Evolutionary conservation across 1,140 invertebrate genomes (phyloP), one percentile per base, ranked within the genome.

Genomic region (Aradophagus sp.): DNA sequence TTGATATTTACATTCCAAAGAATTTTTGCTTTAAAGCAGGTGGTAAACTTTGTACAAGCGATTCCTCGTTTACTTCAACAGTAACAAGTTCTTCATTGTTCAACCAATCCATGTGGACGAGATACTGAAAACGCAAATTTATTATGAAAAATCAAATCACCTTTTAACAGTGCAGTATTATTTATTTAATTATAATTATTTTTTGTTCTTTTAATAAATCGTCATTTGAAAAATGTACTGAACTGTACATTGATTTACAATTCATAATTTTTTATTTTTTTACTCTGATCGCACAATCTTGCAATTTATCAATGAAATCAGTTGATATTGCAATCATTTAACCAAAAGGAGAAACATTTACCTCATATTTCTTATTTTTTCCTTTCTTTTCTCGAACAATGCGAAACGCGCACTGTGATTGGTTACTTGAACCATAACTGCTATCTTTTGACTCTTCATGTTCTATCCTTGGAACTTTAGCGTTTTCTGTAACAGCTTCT

Each of bases 121-220:
- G 80, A 80, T 91, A 90, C 91, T 93, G 77, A 12, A 89, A 87
- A 71, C n/a, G n/a, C n/a, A n/a, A n/a, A n/a, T n/a, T n/a, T n/a
- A n/a, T n/a, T n/a, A n/a, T n/a, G n/a, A n/a, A n/a, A n/a, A n/a
- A n/a, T n/a, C n/a, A n/a, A n/a, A n/a, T n/a, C n/a, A n/a, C n/a
- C n/a, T n/a, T n/a, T n/a, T n/a, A n/a, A n/a, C n/a, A n/a, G n/a
- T n/a, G n/a, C n/a, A n/a, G n/a, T n/a, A n/a, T n/a, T n/a, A n/a
- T n/a, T n/a, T n/a, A n/a, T n/a, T n/a, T n/a, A n/a, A n/a, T n/a
- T n/a, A n/a, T n/a, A n/a, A n/a, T n/a, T n/a, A n/a, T n/a, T n/a
- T n/a, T n/a, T n/a, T n/a, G n/a, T n/a, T n/a, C n/a, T n/a, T n/a
- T n/a, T n/a, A n/a, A n/a, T n/a, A n/a, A n/a, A n/a, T n/a, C n/a